Evolutionary conservation across 2,113 vertebrate species (phyloP).

Genomic region (Oenanthe oenanthe): DNA sequence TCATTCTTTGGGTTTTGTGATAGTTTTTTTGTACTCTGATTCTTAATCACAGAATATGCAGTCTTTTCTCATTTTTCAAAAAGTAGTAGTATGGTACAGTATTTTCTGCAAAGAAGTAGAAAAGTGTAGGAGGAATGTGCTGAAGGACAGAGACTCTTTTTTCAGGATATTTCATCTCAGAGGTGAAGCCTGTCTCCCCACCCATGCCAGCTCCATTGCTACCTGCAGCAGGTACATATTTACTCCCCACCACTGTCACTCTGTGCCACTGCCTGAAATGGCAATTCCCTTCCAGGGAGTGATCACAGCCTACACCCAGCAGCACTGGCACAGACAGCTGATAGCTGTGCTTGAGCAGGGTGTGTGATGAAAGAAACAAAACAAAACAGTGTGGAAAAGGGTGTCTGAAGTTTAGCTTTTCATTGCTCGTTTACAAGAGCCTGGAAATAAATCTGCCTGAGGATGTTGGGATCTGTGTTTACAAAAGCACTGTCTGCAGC

Average conservation of each 20-base stretch:
- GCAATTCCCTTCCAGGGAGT: background rate
- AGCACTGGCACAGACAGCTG: background rate
- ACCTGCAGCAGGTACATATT: background rate
- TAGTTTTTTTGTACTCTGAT: background rate
- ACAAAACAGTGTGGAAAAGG: background rate
- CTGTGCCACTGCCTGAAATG: background rate
- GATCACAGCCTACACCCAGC: background rate
- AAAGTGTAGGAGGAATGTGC: background rate
- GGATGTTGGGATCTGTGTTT: background rate
- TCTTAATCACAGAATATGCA: background rate
- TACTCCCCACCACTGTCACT: background rate
- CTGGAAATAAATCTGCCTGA: background rate
- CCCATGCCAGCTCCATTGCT: background rate
- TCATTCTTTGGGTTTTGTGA: background rate
- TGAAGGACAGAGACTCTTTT: background rate
- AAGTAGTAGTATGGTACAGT: background rate
- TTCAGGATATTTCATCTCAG: background rate
- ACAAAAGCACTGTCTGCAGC: background rate
- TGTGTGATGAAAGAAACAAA: background rate
- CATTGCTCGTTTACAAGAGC: background rate
- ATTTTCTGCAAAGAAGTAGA: background rate
- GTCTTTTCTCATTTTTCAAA: background rate
- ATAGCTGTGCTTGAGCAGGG: background rate
- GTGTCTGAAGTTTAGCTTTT: background rate
- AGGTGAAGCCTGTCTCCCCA: background rate